Evolutionary conservation across 2,888 invertebrate genomes (phyloP).

Genomic region (Perdita meconis): DNA sequence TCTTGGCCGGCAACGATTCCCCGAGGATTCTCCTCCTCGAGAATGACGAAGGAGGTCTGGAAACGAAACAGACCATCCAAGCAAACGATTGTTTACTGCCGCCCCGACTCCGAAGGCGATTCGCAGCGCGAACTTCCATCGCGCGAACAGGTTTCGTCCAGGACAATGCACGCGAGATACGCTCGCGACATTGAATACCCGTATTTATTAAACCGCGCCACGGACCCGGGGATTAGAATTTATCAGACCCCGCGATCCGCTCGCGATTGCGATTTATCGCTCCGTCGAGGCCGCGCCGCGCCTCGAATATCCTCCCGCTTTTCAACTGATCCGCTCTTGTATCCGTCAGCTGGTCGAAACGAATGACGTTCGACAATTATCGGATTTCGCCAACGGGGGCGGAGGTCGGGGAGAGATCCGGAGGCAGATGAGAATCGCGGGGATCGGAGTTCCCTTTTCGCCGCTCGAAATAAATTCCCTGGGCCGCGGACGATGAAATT

Average conservation of each 20-base stretch:
- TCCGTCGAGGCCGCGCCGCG: slow-evolving; percentile 16
- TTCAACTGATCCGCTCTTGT: too few relatives aligned
- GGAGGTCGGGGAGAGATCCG: neutral
- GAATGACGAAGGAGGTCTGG: too few relatives aligned
- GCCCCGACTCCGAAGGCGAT: slow-evolving; percentile 65
- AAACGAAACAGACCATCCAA: too few relatives aligned
- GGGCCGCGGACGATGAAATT: slow-evolving; percentile 42
- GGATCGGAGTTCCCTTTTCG: slow-evolving; percentile 10
- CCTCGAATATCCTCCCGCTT: too few relatives aligned
- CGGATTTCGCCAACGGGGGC: slow-evolving; percentile 11
- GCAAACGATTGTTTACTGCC: slow-evolving; percentile 47
- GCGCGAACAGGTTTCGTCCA: slow-evolving; percentile 38
- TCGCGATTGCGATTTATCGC: slow-evolving; percentile 38
- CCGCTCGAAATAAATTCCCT: slow-evolving; percentile 37
- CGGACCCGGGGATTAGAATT: slow-evolving; percentile 38
- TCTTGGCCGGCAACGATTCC: too few relatives aligned
- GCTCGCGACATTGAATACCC: slow-evolving; percentile 27
- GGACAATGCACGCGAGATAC: too few relatives aligned
- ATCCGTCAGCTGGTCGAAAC: neutral
- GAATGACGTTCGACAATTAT: neutral
- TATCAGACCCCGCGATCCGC: slow-evolving; percentile 30
- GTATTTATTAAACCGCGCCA: slow-evolving; percentile 19
- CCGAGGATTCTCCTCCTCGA: slow-evolving; percentile 18
- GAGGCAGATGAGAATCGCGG: slow-evolving; percentile 24
- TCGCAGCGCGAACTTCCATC: slow-evolving; percentile 37